These are phyloP conservation scores for Paraplagusia blochii DNA, from an alignment of 2,113 vertebrate species.

Conservation along the genomic window DNA sequence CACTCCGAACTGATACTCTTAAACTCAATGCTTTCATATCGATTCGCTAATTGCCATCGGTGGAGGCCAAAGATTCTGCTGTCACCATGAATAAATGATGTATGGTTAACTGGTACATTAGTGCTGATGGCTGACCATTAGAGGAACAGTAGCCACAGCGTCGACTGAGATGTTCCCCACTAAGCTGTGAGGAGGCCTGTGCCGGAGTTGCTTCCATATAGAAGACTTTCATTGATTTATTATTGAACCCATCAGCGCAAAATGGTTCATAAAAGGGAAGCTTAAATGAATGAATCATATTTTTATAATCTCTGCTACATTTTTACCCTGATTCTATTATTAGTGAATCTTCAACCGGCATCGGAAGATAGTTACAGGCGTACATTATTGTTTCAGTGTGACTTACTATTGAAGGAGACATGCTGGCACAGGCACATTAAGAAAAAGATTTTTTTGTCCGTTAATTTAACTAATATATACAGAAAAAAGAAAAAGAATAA, in stretches of 20 bases:
- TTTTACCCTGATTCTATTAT: no score
- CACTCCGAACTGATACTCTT: conserved; percentile 64
- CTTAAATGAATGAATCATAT: no score
- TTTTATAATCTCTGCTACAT: no score
- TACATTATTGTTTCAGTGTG: no score
- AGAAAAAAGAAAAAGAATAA: no score
- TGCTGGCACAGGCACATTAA: no score
- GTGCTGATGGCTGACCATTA: conserved; percentile 34
- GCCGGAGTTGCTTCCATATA: not conserved
- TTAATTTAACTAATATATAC: no score
- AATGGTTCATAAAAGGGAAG: no score
- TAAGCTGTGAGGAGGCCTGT: not conserved
- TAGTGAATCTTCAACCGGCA: no score
- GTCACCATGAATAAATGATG: conserved; percentile 73
- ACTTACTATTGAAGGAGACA: no score
- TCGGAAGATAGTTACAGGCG: no score
- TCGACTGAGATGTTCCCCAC: not conserved
- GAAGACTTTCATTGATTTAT: not conserved
- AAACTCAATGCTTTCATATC: conserved; percentile 66
- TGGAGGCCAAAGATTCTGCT: conserved; percentile 57
- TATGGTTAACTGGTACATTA: conserved; percentile 56
- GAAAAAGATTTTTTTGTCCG: no score
- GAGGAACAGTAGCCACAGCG: not conserved
- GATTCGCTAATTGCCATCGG: conserved; percentile 73
- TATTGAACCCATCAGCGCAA: not conserved